phyloP scores from a whole-genome alignment of 1,140 invertebrate genomes.

The Macrotrachela quadricornifera region DNA sequence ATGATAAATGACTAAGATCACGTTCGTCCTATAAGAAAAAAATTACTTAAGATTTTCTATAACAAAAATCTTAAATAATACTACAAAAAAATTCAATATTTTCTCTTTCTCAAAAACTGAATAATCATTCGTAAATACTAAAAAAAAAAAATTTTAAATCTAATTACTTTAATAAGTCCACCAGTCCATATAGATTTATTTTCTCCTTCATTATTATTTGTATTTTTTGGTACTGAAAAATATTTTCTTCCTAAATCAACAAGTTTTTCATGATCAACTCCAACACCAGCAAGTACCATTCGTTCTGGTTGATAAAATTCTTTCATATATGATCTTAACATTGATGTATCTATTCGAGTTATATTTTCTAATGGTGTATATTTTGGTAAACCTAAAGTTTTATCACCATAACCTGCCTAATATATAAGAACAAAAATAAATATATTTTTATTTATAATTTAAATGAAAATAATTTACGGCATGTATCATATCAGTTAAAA shows the following conservation, averaged over 20 bases:
- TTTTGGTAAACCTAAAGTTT: constrained; percentile 88
- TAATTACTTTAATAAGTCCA: neutral
- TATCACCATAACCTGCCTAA: constrained; percentile 68
- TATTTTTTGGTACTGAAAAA: constrained; percentile 36
- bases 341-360: constrained; percentile 47
- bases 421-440: no score
- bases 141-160: no score
- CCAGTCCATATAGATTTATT: constrained; percentile 3
- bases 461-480: neutral
- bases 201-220: constrained; percentile 36
- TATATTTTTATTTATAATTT: no score
- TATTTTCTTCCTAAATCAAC: constrained; percentile 14
- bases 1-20: no score
- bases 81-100: no score
- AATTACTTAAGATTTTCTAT: no score
- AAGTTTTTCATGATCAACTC: constrained; percentile 22
- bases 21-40: no score
- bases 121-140: no score
- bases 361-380: constrained; percentile 64
- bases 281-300: constrained; percentile 59
- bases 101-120: no score
- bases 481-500: constrained; percentile 90
- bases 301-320: constrained; percentile 65
- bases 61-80: no score
- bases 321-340: constrained; percentile 64